These are phyloP conservation scores for Dryococelus australis DNA, from an alignment of 2,888 invertebrate genomes.

Conservation along the genomic window DNA sequence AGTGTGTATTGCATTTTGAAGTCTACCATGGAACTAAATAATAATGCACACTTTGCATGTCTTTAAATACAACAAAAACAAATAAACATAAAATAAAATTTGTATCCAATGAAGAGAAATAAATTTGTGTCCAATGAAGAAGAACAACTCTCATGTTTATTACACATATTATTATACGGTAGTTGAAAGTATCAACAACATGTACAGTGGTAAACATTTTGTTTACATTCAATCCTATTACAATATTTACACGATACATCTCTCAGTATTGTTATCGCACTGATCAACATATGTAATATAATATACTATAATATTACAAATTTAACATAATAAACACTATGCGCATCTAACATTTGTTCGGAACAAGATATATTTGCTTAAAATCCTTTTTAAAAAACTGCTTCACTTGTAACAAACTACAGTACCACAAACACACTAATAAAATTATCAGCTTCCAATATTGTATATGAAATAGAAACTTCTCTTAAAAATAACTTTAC, in stretches of 20 bases:
- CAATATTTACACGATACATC: background rate
- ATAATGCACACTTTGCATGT: no score
- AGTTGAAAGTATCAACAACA: background rate
- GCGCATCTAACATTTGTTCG: background rate
- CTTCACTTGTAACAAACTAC: background rate
- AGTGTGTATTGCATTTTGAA: no score
- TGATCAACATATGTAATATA: constrained; percentile 6
- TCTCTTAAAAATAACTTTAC: constrained; percentile 9
- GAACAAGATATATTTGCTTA: background rate
- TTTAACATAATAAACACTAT: constrained; percentile 11
- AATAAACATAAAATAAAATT: no score
- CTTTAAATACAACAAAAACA: no score
- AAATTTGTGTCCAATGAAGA: background rate
- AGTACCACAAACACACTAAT: background rate
- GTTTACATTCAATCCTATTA: constrained; percentile 9
- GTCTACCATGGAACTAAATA: no score
- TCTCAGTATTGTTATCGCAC: background rate
- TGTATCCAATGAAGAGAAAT: no score
- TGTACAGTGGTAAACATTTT: background rate
- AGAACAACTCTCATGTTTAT: background rate
- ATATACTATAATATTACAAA: constrained; percentile 9
- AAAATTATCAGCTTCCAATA: constrained; percentile 16
- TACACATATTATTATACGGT: background rate
- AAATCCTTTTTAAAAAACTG: constrained; percentile 1
- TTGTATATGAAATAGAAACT: constrained; percentile 16